A percentile compares a stretch with the other conserved stretches of the same genome.
Conservation (phyloP, 1,140 invertebrate species). For the Pogonomyrmex californicus region DNA sequence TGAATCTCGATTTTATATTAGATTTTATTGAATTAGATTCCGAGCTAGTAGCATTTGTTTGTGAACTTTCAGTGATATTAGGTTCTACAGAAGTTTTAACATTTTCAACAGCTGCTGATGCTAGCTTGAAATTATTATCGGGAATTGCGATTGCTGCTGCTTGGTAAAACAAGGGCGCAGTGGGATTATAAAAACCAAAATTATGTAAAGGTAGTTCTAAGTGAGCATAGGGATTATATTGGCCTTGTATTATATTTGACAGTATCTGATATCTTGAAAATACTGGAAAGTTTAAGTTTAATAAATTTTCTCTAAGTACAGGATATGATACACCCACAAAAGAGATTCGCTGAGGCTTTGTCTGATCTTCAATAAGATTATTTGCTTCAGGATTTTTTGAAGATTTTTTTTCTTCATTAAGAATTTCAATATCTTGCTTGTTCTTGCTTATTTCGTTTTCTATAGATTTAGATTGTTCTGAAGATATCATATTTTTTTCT, state of each 20-base stretch:
- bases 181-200: slow-evolving; percentile 40
- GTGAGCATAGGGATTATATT: slow-evolving; percentile 8
- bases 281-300: neutral
- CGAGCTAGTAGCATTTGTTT: neutral
- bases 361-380: neutral
- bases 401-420: neutral
- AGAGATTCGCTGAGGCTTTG: neutral
- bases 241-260: neutral
- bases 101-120: neutral
- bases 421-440: neutral
- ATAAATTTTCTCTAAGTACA: slow-evolving; percentile 22
- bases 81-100: neutral
- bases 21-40: neutral
- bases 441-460: neutral
- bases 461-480: neutral
- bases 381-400: neutral
- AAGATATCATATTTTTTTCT: neutral
- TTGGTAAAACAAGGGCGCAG: slow-evolving; percentile 34
- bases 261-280: slow-evolving; percentile 10
- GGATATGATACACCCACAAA: neutral
- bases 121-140: neutral
- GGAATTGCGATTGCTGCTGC: slow-evolving; percentile 10
- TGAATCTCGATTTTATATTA: neutral
- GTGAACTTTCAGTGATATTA: neutral
- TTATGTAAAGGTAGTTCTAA: slow-evolving; percentile 24